These are phyloP conservation scores for Cyrtonyx montezumae DNA, from an alignment of 2,113 vertebrate species.

Conservation along the genomic window DNA sequence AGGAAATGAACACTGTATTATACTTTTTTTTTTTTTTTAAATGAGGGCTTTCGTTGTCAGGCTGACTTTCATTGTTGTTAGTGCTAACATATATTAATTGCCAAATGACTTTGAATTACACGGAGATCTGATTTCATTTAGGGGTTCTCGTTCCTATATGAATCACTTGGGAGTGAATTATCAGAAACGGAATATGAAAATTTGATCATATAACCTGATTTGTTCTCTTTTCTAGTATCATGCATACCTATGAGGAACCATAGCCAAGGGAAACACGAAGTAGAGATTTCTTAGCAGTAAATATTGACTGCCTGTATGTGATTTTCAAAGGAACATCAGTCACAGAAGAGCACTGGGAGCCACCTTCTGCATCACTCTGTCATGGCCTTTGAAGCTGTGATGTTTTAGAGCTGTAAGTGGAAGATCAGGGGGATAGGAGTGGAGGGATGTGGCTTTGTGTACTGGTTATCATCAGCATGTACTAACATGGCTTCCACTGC, in stretches of 20 bases:
- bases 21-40: not conserved
- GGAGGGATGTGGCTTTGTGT: not conserved
- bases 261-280: not conserved
- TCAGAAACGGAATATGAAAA: not conserved
- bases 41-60: not conserved
- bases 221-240: not conserved
- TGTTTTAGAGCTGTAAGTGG: not conserved
- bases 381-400: not conserved
- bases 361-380: not conserved
- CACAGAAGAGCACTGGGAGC: not conserved
- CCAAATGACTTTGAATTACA: not conserved
- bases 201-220: not conserved
- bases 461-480: accelerated
- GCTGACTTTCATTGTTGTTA: not conserved
- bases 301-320: not conserved
- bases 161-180: not conserved
- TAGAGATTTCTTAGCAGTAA: not conserved
- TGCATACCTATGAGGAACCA: not conserved
- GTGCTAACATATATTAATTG: not conserved
- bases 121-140: not conserved
- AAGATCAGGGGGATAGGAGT: not conserved
- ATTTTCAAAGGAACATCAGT: not conserved
- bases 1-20: not conserved
- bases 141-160: not conserved
- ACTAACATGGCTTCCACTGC: not conserved